Base-by-base conservation (phyloP, 2,797 vertebrate genomes). In the Schizopygopsis malacanthus region DNA sequence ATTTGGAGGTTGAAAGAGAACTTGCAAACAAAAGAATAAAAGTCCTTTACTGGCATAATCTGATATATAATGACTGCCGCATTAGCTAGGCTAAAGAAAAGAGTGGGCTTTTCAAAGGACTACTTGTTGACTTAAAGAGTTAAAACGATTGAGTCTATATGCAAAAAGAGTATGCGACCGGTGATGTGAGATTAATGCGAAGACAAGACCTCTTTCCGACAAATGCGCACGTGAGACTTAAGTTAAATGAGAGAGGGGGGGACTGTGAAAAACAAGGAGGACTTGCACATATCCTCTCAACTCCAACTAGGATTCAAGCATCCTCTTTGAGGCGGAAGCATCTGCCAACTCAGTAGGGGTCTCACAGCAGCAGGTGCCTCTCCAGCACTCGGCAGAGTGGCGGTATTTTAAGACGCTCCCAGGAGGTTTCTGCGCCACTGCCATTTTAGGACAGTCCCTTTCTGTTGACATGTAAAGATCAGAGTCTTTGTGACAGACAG, bases 21-120 rank as follows among this genome's bases (percentile, higher is more conserved):
- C 45, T 11, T 54, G 63, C 61, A 69, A 82, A 89, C 92, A 90
- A 94, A 92, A 92, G 93, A 92, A 71, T 76, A 92, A 87, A 82
- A 85, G 86, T 90, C 88, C 87, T 90, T 82, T 37, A 86, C 91
- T 91, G 90, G 85, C 91, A 92, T 93, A 93, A 94, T 94, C 93
- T 92, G 90, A 90, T 91, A 91, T 13, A 72, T 76, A 71, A 71
- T 50, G 75, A 82, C 87, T 77, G 80, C 84, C 89, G 89, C 93
- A 85, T 91, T 92, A 94, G 54, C 28, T 75, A 61, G 56, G 43
- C 63, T 65, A 39, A 80, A 71, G 41, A 78, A 84, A 71, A 75
- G 37, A 39, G 20, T 2, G 25, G 22, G 43, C 52, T 79, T 52
- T 75, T 85, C 70, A 84, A 81, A 81, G 80, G 39, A 18, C 37